Percentiles rank a stretch among this genome's conserved stretches.
These are phyloP conservation scores for Metacarcinus magister DNA, from an alignment of 2,888 invertebrate genomes.

Conservation along the genomic window DNA sequence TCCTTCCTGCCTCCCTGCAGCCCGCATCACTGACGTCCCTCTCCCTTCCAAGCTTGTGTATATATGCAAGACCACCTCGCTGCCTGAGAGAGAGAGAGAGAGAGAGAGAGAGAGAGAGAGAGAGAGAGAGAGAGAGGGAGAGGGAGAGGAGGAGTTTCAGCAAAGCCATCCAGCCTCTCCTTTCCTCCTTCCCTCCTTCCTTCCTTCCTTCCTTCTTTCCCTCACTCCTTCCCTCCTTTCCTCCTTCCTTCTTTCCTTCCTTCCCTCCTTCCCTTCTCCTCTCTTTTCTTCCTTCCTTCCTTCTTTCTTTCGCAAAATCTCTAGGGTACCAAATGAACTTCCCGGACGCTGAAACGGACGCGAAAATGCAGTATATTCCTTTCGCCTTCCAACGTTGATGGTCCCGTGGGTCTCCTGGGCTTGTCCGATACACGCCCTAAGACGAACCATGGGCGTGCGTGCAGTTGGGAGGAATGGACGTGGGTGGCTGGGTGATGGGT, in stretches of 20 bases:
- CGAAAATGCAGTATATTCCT: not conserved
- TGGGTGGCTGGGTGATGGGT: not conserved
- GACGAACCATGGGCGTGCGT: not conserved
- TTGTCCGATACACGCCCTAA: not conserved
- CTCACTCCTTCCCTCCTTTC: too few species aligned
- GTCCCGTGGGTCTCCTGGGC: not conserved
- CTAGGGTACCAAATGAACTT: conserved; percentile 30
- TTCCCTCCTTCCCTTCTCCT: not conserved
- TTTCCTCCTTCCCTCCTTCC: not conserved
- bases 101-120: conserved; percentile 2
- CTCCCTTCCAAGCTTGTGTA: conserved; percentile 4
- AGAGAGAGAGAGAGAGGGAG: not conserved
- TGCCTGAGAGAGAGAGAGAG: not conserved
- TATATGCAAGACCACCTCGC: conserved; percentile 26
- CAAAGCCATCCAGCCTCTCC: conserved; percentile 23
- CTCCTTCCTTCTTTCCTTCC: not conserved
- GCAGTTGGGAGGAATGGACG: not conserved
- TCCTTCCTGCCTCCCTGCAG: not conserved
- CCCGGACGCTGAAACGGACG: not conserved
- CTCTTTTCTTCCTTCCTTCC: not conserved
- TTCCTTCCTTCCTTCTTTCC: too few species aligned
- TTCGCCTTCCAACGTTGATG: not conserved
- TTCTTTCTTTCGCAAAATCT: not conserved
- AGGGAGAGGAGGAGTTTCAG: not conserved
- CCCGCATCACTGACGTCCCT: conserved; percentile 26